Evolutionary conservation across 2,797 vertebrate species (phyloP), one percentile per base, ranked within the genome.

Genomic region (Leptatherina wallacei): DNA sequence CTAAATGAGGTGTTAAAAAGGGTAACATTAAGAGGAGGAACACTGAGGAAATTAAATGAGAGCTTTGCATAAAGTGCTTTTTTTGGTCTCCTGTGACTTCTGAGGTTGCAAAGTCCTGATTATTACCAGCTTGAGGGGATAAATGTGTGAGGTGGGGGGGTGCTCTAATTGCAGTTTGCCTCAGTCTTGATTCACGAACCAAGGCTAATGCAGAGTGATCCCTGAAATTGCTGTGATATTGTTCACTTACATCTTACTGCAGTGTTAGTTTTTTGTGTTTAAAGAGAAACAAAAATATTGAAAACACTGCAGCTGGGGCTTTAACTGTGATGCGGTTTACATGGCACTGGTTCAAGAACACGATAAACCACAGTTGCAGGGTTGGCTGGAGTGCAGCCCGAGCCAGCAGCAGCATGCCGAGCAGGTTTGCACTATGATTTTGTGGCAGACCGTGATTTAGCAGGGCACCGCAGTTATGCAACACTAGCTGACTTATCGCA

Each of bases 401-500:
- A 35, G 61, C 65, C 71, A 78, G 78, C 73, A 71, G 77, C 75
- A 74, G 71, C 69, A 61, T 54, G 29, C 71, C 52, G 59, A 80
- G 86, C 80, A 89, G 83, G 78, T 81, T 81, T 75, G 67, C 74
- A 61, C 74, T 74, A 55, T 70, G 65, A 44, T 71, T 82, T 61
- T 71, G 71, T 86, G 83, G 78, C 80, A 64, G 61, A 22, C 77
- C 60, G 84, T 73, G 78, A 90, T 88, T 76, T 84, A 80, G 78
- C 83, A 80, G 69, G 70, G 60, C 74, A 52, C 65, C 69, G 56
- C 80, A 76, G 77, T 91, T 92, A 85, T 42, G 88, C 85, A 92
- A 91, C 86, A 86, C 82, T 64, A 60, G 78, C 88, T 86, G 87
- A 90, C 83, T 86, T 88, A 88, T 88, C 70, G 13, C 74, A 73